Conservation (phyloP, 2,888 invertebrate genomes). For the Macrostomum cliftonense region DNA sequence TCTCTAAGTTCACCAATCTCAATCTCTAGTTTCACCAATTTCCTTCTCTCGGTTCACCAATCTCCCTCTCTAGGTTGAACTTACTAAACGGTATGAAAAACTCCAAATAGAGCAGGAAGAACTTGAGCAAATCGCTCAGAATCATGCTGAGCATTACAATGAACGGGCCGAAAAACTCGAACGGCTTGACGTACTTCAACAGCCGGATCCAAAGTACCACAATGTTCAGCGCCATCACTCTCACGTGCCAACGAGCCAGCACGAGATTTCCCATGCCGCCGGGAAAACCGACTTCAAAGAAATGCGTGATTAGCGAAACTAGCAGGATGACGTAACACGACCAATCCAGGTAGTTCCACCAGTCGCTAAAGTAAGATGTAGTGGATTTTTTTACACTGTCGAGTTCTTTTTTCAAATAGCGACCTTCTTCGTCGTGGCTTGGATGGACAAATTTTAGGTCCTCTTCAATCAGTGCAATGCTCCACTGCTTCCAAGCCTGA, state of each 20-base stretch:
- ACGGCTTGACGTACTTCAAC: slow-evolving; percentile 29
- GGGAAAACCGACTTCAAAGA: background rate
- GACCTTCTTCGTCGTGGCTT: too few relatives aligned
- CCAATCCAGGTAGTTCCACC: slow-evolving; percentile 31
- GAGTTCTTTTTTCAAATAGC: too few relatives aligned
- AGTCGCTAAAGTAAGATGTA: too few relatives aligned
- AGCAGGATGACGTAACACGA: slow-evolving; percentile 25
- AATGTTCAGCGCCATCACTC: slow-evolving; percentile 27
- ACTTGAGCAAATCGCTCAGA: slow-evolving; percentile 24
- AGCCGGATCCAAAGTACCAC: slow-evolving; percentile 30
- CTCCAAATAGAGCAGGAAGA: slow-evolving; percentile 28
- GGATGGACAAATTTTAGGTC: too few relatives aligned
- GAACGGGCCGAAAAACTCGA: slow-evolving; percentile 29
- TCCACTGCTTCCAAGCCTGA: too few relatives aligned
- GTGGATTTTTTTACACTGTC: too few relatives aligned
- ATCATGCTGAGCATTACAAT: slow-evolving; percentile 33
- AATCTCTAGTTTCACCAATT: too few relatives aligned
- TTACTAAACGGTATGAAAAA: slow-evolving; percentile 34
- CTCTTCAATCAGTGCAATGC: too few relatives aligned
- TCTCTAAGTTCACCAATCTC: too few relatives aligned
- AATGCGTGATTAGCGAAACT: slow-evolving; percentile 22
- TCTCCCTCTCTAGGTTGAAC: slow-evolving; percentile 11
- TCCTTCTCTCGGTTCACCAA: too few relatives aligned
- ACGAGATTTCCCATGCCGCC: slow-evolving; percentile 16
- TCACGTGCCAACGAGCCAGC: slow-evolving; percentile 25